Evolutionary conservation across 2,113 vertebrate genomes (phyloP).

Genomic region (Colistium nudipinnis): DNA sequence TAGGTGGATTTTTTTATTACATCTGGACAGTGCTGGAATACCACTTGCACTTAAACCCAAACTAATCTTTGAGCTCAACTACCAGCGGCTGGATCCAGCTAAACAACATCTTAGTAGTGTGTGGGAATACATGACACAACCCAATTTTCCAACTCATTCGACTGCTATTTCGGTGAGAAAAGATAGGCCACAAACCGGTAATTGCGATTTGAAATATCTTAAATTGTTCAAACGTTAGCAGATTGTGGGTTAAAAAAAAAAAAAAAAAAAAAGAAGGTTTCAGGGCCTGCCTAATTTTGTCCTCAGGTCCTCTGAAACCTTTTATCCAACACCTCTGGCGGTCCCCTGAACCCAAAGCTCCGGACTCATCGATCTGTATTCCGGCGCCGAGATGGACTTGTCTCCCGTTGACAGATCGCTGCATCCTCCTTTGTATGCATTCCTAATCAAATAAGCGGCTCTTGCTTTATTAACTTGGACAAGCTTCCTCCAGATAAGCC

Average conservation of each 20-base stretch:
- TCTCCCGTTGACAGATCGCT: conserved; percentile 46
- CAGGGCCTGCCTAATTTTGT: neutral
- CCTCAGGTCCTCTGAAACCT: neutral
- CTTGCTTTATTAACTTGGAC: conserved; percentile 71
- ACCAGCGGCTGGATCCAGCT: neutral
- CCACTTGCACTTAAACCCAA: neutral
- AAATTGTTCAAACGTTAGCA: neutral
- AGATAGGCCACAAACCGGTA: neutral
- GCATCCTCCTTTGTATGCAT: conserved; percentile 60
- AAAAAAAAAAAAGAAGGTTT: neutral
- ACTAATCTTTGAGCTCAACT: neutral
- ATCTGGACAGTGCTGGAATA: neutral
- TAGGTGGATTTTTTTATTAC: neutral
- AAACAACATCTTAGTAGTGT: neutral
- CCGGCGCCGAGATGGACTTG: conserved; percentile 33
- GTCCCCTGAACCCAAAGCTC: neutral
- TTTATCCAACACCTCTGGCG: neutral
- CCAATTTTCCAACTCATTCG: neutral
- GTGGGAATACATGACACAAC: neutral
- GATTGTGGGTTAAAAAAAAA: neutral
- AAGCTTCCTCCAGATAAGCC: conserved; percentile 70
- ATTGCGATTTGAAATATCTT: neutral
- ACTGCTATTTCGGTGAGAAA: neutral
- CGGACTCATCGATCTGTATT: conserved; percentile 25
- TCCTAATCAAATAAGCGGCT: conserved; percentile 73